Conservation (phyloP, 2,888 invertebrate genomes). For the Andrena hattorfiana region DNA sequence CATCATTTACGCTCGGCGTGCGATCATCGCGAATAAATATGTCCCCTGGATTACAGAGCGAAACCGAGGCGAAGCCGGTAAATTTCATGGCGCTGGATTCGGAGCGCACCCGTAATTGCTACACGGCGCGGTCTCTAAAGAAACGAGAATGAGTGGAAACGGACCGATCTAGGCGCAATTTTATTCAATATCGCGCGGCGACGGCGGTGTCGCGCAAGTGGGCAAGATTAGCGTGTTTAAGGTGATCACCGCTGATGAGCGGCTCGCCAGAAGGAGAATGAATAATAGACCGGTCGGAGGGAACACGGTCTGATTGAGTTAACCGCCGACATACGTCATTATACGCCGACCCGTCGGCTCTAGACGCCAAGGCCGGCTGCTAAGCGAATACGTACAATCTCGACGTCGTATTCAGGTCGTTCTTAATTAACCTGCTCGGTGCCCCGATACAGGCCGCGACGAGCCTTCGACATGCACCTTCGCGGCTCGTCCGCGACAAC, state of each 20-base stretch:
- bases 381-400: conserved; percentile 66
- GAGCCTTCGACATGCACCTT: conserved; percentile 35
- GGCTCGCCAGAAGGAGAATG: conserved; percentile 62
- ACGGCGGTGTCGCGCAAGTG: conserved; percentile 55
- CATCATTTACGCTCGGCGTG: not conserved
- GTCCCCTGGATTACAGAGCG: not conserved
- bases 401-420: conserved; percentile 71
- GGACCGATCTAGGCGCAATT: conserved; percentile 41
- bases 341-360: conserved; percentile 65
- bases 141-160: conserved; percentile 26
- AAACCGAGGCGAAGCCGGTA: conserved; percentile 8
- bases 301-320: conserved; percentile 75
- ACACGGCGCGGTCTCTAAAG: conserved; percentile 22
- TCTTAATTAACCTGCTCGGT: conserved; percentile 71
- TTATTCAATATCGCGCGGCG: conserved; percentile 54
- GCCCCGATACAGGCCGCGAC: conserved; percentile 22
- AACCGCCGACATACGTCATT: conserved; percentile 69
- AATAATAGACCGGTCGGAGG: conserved; percentile 67
- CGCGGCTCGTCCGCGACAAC: conserved; percentile 27
- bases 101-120: not conserved
- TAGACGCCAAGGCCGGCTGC: conserved; percentile 66
- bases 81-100: conserved; percentile 15
- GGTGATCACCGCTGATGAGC: conserved; percentile 65
- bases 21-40: conserved; percentile 12
- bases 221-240: conserved; percentile 60